A percentile compares a stretch with the other conserved stretches of the same genome.
Conservation (phyloP, 2,888 invertebrate genomes). For the Molorchus minor region DNA sequence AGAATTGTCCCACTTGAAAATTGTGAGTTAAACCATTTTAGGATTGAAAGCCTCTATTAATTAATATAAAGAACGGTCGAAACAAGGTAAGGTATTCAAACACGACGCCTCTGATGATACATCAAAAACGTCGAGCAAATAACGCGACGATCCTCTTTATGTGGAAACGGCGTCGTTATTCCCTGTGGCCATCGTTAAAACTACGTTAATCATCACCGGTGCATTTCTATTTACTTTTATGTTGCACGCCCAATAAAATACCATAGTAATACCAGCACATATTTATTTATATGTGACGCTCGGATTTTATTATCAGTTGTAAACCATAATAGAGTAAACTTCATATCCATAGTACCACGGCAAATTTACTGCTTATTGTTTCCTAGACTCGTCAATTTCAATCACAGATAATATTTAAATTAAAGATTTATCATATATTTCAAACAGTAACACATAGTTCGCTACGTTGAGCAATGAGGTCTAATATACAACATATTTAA, state of each 20-base stretch:
- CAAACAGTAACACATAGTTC: too few relatives aligned
- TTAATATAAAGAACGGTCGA: too few relatives aligned
- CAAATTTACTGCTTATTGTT: neutral
- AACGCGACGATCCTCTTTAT: constrained; percentile 3
- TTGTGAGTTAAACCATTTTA: too few relatives aligned
- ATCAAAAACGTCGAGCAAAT: constrained; percentile 10
- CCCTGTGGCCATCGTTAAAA: constrained; percentile 18
- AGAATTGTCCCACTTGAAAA: too few relatives aligned
- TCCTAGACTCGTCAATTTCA: too few relatives aligned
- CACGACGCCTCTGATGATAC: neutral
- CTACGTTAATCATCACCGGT: constrained; percentile 7
- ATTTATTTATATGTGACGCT: neutral
- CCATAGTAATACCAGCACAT: constrained; percentile 4
- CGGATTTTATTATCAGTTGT: constrained; percentile 13
- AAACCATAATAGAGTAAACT: neutral
- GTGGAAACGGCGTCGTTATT: constrained; percentile 3
- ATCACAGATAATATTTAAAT: too few relatives aligned
- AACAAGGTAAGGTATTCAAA: too few relatives aligned
- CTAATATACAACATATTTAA: too few relatives aligned
- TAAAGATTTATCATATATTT: too few relatives aligned
- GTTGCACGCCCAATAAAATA: neutral
- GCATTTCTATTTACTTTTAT: constrained; percentile 13
- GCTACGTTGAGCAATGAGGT: too few relatives aligned
- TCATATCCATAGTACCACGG: neutral
- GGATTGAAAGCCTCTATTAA: too few relatives aligned